Percentiles rank a stretch among this genome's conserved stretches.
phyloP scores from a whole-genome alignment of 2,113 vertebrate species.

The Nerophis lumbriciformis region DNA sequence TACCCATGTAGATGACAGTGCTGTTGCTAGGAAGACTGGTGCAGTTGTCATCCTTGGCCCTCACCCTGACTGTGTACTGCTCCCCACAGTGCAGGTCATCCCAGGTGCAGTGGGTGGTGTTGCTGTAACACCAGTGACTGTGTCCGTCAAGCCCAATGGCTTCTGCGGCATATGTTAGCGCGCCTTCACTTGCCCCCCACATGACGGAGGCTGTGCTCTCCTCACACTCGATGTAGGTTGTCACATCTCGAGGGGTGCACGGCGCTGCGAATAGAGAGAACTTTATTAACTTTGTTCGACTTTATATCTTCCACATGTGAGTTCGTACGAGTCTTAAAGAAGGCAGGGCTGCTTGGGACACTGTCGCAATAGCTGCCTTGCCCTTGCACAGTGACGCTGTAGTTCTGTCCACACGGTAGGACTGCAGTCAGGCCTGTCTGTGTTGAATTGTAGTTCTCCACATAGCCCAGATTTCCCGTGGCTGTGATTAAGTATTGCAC shows the following conservation, averaged over 20 bases:
- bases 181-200: conserved; percentile 47
- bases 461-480: conserved; percentile 24
- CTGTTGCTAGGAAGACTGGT: conserved; percentile 52
- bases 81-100: conserved; percentile 62
- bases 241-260: conserved; percentile 33
- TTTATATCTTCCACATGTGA: background rate
- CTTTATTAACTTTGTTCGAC: background rate
- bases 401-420: conserved; percentile 49
- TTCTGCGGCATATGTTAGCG: conserved; percentile 25
- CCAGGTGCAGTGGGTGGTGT: conserved; percentile 56
- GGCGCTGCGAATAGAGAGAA: conserved; percentile 27
- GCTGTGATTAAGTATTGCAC: conserved; percentile 36
- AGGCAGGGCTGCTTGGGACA: conserved; percentile 35
- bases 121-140: conserved; percentile 41
- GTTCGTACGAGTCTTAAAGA: conserved; percentile 42
- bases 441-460: conserved; percentile 26
- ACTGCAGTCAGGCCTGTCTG: conserved; percentile 16
- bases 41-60: conserved; percentile 45
- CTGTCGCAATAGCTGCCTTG: conserved; percentile 36
- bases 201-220: conserved; percentile 26
- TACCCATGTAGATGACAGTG: conserved; percentile 57
- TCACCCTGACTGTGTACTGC: conserved; percentile 55
- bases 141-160: conserved; percentile 38
- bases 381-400: conserved; percentile 44
- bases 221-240: conserved; percentile 31